phyloP scores from a whole-genome alignment of 2,113 vertebrate genomes.

The Oncorhynchus masou region DNA sequence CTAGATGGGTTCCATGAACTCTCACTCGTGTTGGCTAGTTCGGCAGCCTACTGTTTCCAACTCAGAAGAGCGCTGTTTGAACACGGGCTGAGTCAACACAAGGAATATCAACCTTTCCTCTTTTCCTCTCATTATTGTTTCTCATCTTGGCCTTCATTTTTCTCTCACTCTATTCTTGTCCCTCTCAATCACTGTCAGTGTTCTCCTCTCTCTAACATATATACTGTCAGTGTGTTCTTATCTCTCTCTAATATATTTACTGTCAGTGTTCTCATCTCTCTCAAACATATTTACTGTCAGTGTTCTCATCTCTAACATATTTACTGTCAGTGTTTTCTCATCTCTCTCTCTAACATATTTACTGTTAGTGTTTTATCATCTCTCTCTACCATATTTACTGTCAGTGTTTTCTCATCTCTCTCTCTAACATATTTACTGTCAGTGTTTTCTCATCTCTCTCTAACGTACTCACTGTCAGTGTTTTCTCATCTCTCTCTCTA shows the following conservation, averaged over 20 bases:
- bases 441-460: too few relatives aligned
- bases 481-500: too few relatives aligned
- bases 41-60: not conserved
- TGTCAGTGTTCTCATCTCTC: not conserved
- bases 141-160: not conserved
- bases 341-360: not conserved
- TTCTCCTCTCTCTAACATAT: not conserved
- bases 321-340: not conserved
- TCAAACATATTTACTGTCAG: not conserved
- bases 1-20: slow-evolving; percentile 9
- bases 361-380: not conserved
- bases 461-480: too few relatives aligned
- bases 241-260: not conserved
- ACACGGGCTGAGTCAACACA: not conserved
- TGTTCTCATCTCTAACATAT: not conserved
- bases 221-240: too few relatives aligned
- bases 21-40: slow-evolving; percentile 18
- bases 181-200: not conserved
- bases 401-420: not conserved
- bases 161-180: not conserved
- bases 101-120: not conserved
- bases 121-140: too few relatives aligned
- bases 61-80: not conserved
- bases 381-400: not conserved
- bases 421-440: too few relatives aligned